phyloP scores from a whole-genome alignment of 2,113 vertebrate species.

The Clupea harengus region DNA sequence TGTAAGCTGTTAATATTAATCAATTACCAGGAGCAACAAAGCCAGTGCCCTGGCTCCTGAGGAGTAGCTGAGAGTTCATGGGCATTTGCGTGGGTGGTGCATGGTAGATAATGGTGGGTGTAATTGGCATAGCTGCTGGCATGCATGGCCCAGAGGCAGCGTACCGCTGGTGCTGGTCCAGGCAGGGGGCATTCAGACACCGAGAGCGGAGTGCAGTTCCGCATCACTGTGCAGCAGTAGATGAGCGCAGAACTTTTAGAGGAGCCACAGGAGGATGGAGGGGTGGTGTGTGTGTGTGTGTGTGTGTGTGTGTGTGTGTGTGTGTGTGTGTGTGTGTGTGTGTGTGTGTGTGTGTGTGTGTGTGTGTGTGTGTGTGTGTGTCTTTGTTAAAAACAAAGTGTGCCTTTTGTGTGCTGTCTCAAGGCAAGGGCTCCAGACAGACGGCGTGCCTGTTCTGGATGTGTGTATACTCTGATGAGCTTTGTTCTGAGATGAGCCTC shows the following conservation, averaged over 20 bases:
- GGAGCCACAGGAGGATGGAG: neutral
- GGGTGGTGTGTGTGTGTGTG: neutral
- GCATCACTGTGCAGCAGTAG: neutral
- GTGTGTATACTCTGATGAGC: neutral
- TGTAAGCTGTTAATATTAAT: slow-evolving; percentile 28
- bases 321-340: neutral
- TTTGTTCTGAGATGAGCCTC: neutral
- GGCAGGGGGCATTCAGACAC: neutral
- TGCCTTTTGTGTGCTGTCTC: neutral
- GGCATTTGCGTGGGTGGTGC: slow-evolving; percentile 15
- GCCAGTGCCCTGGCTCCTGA: neutral
- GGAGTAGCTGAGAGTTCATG: neutral
- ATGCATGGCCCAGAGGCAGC: neutral
- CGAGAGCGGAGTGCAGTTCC: neutral
- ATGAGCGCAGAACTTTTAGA: neutral
- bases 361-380: neutral
- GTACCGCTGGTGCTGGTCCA: neutral
- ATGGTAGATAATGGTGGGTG: slow-evolving; percentile 3
- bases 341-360: neutral
- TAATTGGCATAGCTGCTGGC: slow-evolving; percentile 30
- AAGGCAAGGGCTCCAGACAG: neutral
- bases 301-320: neutral
- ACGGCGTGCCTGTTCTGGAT: neutral
- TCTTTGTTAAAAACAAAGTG: neutral
- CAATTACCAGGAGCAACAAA: slow-evolving; percentile 5